phyloP scores from a whole-genome alignment of 1,140 invertebrate genomes.

The Tetraneura akinire region DNA sequence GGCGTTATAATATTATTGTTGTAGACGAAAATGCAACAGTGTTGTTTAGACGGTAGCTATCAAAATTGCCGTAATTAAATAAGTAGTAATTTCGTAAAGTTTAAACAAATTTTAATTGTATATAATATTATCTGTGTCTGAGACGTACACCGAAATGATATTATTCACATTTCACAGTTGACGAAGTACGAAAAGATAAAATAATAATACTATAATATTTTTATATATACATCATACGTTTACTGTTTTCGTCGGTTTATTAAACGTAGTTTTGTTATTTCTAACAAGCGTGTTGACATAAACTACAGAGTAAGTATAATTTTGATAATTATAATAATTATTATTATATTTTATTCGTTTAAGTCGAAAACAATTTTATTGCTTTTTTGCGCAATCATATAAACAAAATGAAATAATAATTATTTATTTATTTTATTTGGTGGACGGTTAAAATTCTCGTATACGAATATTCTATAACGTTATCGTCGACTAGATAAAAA shows the following conservation, averaged over 20 bases:
- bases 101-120: constrained; percentile 7
- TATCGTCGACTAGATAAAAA: no score
- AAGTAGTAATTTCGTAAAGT: constrained; percentile 13
- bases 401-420: no score
- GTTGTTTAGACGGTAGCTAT: neutral
- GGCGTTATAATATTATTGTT: neutral
- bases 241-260: neutral
- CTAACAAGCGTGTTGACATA: neutral
- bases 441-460: no score
- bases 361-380: no score
- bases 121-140: neutral
- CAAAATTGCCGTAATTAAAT: constrained; percentile 7
- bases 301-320: neutral
- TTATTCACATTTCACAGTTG: neutral
- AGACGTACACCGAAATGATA: neutral
- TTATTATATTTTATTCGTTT: neutral
- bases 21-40: neutral
- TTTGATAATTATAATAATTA: neutral
- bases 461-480: no score
- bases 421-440: no score
- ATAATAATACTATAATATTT: no score
- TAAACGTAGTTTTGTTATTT: neutral
- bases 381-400: no score
- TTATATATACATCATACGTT: neutral
- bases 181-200: neutral